phyloP scores from a whole-genome alignment of 2,797 vertebrate genomes.

The Crocidura indochinensis region DNA sequence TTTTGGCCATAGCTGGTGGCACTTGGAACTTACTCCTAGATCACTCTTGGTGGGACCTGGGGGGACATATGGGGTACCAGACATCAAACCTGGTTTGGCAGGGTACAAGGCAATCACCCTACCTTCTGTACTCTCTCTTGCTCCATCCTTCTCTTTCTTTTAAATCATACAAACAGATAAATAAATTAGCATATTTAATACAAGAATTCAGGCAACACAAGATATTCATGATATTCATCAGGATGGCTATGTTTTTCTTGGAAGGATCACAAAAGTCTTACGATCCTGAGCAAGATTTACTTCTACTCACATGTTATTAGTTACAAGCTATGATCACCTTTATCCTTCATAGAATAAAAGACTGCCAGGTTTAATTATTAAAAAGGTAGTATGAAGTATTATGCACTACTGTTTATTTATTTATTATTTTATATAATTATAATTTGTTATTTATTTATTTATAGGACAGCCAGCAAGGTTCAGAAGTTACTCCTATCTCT shows the following conservation, averaged over 20 bases:
- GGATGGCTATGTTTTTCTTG: not conserved
- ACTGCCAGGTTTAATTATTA: not conserved
- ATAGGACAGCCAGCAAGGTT: too few species aligned
- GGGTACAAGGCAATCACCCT: too few species aligned
- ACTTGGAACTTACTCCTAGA: too few species aligned
- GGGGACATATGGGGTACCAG: too few species aligned
- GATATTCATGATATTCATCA: not conserved
- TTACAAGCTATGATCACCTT: not conserved
- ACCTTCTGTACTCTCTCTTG: too few species aligned
- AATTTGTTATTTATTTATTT: too few species aligned
- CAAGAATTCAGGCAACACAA: not conserved
- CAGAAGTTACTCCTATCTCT: too few species aligned
- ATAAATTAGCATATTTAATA: not conserved
- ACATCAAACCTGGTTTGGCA: too few species aligned
- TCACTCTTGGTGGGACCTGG: too few species aligned
- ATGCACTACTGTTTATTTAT: too few species aligned
- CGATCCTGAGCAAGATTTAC: not conserved
- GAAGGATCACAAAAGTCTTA: not conserved
- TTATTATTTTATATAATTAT: too few species aligned
- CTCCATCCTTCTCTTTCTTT: not conserved
- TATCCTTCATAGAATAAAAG: not conserved
- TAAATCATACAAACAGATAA: not conserved
- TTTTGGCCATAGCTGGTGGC: too few species aligned
- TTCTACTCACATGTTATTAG: not conserved
- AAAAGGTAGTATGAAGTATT: not conserved